Percentiles rank a stretch among this genome's conserved stretches.
These are phyloP conservation scores for Emydocephalus ijimae DNA, from an alignment of 2,113 vertebrate species.

Conservation along the genomic window DNA sequence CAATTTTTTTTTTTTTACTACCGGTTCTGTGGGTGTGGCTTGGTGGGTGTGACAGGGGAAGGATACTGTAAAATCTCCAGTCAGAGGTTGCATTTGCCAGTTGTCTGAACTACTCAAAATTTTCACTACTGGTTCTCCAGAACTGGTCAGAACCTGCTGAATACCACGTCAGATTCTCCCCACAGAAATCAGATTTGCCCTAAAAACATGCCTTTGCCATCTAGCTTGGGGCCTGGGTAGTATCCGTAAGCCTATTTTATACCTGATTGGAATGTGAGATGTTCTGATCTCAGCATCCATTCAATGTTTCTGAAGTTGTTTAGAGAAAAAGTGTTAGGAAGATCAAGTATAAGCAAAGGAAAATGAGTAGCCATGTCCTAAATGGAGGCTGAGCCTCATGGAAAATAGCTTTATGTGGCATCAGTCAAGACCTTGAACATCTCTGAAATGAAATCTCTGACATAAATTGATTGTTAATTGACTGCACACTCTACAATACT, in stretches of 20 bases:
- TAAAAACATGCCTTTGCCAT: background rate
- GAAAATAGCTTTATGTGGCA: background rate
- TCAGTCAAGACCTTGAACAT: background rate
- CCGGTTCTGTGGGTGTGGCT: too few relatives aligned
- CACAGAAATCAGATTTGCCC: background rate
- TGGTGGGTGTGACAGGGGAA: too few relatives aligned
- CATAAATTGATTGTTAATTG: background rate
- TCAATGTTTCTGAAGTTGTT: background rate
- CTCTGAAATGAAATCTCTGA: background rate
- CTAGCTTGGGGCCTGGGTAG: background rate
- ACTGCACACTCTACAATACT: background rate
- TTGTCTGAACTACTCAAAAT: too few relatives aligned
- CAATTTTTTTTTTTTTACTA: too few relatives aligned
- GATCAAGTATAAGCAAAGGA: background rate
- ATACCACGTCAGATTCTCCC: too few relatives aligned
- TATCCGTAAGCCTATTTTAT: background rate
- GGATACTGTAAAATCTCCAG: too few relatives aligned
- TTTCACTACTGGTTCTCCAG: too few relatives aligned
- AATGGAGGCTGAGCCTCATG: background rate
- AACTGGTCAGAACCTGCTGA: too few relatives aligned
- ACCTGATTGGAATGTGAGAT: background rate
- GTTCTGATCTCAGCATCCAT: background rate
- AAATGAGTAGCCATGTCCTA: background rate
- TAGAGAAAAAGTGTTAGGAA: background rate
- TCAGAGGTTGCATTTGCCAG: too few relatives aligned